A percentile compares a stretch with the other conserved stretches of the same genome.
These are phyloP conservation scores for Pomacea maculata DNA, from an alignment of 1,140 invertebrate genomes.

Conservation along the genomic window DNA sequence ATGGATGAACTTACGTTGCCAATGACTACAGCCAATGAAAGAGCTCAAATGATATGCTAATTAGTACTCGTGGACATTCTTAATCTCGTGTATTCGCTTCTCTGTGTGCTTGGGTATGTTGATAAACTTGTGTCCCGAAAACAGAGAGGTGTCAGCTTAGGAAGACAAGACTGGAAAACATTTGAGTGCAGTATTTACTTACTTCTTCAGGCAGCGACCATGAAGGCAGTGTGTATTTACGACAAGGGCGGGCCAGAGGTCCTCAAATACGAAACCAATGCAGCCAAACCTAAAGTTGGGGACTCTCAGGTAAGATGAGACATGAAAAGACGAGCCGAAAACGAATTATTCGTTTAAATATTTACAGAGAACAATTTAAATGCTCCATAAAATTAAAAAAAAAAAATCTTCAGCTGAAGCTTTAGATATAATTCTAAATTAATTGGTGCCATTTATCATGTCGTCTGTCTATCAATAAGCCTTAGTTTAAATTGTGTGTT, in stretches of 20 bases:
- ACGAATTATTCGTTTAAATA: neutral
- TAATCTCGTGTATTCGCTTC: too few relatives aligned
- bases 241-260: slow-evolving; percentile 60
- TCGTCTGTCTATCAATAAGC: neutral
- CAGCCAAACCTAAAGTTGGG: slow-evolving; percentile 46
- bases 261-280: slow-evolving; percentile 48
- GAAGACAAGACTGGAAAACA: too few relatives aligned
- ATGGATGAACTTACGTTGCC: too few relatives aligned
- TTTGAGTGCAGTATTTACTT: too few relatives aligned
- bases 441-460: neutral
- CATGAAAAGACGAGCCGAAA: neutral
- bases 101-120: too few relatives aligned
- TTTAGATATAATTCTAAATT: neutral
- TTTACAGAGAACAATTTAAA: too few relatives aligned
- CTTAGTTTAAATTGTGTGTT: neutral
- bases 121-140: too few relatives aligned
- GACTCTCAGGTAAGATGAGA: neutral
- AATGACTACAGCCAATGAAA: too few relatives aligned
- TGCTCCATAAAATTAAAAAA: too few relatives aligned
- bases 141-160: too few relatives aligned
- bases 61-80: too few relatives aligned
- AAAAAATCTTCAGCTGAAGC: neutral
- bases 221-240: slow-evolving; percentile 56
- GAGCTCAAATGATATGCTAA: too few relatives aligned
- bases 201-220: slow-evolving; percentile 11